A percentile compares a stretch with the other conserved stretches of the same genome.
These are phyloP conservation scores for Oxyruncus cristatus DNA, from an alignment of 2,113 vertebrate genomes.

Conservation along the genomic window DNA sequence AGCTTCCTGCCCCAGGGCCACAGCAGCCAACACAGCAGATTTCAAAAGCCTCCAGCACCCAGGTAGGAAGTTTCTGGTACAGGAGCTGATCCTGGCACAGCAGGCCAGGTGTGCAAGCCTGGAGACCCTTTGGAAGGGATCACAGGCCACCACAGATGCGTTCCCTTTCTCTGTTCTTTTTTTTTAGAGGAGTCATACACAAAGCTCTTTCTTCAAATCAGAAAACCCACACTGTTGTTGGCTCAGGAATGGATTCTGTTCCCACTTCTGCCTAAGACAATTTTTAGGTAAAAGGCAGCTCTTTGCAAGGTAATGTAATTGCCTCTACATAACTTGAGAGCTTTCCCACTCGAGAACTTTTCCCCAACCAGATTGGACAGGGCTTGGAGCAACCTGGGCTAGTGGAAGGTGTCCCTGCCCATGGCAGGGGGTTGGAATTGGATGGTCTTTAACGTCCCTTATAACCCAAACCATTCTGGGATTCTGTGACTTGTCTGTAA, in stretches of 20 bases:
- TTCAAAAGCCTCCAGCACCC: neutral
- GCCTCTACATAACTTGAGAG: neutral
- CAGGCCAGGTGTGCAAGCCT: neutral
- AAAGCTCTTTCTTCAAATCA: neutral
- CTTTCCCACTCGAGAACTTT: neutral
- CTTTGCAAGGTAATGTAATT: neutral
- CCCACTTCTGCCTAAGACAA: neutral
- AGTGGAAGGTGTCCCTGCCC: neutral
- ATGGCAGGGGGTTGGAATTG: neutral
- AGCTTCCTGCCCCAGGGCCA: neutral
- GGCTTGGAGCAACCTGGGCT: neutral
- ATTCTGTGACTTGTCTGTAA: neutral
- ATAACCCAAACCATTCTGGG: neutral
- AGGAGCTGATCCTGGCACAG: neutral
- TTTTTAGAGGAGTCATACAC: neutral
- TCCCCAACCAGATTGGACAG: rapidly evolving
- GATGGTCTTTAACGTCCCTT: neutral
- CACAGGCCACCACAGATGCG: neutral
- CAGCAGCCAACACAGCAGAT: neutral
- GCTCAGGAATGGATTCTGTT: neutral
- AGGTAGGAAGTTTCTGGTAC: neutral
- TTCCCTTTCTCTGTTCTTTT: neutral
- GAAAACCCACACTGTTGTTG: rapidly evolving
- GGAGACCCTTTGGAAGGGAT: neutral
- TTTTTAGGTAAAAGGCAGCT: neutral